Conservation (phyloP, 2,113 vertebrate species). For the Macroglossus sobrinus region DNA sequence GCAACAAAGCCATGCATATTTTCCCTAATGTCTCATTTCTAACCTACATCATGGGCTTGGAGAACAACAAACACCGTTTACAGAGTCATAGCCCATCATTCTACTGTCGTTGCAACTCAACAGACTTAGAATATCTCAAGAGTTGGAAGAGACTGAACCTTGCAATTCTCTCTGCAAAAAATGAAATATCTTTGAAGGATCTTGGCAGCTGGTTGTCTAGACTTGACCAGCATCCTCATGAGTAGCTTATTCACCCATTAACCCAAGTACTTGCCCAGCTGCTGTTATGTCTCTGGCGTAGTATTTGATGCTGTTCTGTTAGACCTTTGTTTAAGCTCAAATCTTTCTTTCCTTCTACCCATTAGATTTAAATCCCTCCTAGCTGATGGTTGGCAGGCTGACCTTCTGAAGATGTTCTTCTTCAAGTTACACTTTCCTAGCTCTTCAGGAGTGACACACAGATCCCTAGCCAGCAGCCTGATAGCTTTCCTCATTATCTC, state of each 20-base stretch:
- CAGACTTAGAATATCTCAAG: neutral
- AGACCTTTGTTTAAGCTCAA: neutral
- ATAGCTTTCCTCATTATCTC: neutral
- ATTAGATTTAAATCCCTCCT: neutral
- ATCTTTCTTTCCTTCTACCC: neutral
- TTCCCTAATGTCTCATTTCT: neutral
- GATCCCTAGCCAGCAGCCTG: too few relatives aligned
- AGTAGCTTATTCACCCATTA: neutral
- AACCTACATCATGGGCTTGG: neutral
- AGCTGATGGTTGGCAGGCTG: neutral
- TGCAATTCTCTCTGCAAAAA: neutral
- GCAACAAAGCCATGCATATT: neutral
- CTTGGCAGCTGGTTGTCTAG: neutral
- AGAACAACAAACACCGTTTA: neutral
- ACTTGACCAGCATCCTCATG: neutral
- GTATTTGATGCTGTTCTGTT: neutral
- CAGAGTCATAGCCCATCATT: too few relatives aligned
- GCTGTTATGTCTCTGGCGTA: neutral
- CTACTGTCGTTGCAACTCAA: accelerated
- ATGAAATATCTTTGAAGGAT: neutral
- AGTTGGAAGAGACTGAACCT: neutral
- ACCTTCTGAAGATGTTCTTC: neutral
- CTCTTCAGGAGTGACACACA: neutral
- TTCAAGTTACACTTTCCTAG: neutral
- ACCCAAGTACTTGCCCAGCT: neutral